These are phyloP conservation scores for Drosophila sordidula DNA, from an alignment of 2,888 invertebrate species.

Conservation along the genomic window DNA sequence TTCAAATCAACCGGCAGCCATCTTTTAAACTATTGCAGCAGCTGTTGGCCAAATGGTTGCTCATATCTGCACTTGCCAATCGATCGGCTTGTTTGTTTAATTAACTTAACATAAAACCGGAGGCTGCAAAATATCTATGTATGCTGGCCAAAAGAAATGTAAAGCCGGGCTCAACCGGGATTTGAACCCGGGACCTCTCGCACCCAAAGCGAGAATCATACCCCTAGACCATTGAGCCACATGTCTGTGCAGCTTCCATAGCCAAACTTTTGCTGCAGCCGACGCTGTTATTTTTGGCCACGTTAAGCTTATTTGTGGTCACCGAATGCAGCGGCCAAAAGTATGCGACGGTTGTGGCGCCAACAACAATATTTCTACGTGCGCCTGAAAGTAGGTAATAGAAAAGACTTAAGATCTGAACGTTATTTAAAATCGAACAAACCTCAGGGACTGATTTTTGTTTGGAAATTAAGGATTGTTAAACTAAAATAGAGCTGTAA, in stretches of 20 bases:
- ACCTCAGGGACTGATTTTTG: no score
- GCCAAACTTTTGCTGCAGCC: slow-evolving; percentile 2
- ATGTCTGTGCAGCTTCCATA: slow-evolving; percentile 22
- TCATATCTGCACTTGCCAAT: slow-evolving; percentile 62
- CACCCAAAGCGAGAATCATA: slow-evolving; percentile 85
- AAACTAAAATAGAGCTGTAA: no score
- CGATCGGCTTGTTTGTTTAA: slow-evolving; percentile 64
- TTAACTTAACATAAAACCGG: slow-evolving; percentile 48
- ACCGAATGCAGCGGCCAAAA: slow-evolving; percentile 39
- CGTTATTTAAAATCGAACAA: no score
- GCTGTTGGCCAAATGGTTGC: slow-evolving; percentile 47
- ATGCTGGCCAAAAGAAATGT: slow-evolving; percentile 16
- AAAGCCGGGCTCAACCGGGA: slow-evolving; percentile 84
- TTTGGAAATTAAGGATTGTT: no score
- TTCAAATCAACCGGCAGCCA: slow-evolving; percentile 67
- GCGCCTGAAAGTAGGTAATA: slow-evolving; percentile 37
- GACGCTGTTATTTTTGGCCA: slow-evolving; percentile 41
- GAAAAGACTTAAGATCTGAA: no score
- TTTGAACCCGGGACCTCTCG: slow-evolving; percentile 85
- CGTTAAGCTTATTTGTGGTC: slow-evolving; percentile 46
- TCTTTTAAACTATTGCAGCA: slow-evolving; percentile 46
- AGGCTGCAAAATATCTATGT: slow-evolving; percentile 27
- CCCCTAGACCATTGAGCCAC: slow-evolving; percentile 85
- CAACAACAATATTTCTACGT: neutral
- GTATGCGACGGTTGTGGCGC: slow-evolving; percentile 34